Evolutionary conservation across 2,797 vertebrate genomes (phyloP).

Genomic region (Podarcis siculus): DNA sequence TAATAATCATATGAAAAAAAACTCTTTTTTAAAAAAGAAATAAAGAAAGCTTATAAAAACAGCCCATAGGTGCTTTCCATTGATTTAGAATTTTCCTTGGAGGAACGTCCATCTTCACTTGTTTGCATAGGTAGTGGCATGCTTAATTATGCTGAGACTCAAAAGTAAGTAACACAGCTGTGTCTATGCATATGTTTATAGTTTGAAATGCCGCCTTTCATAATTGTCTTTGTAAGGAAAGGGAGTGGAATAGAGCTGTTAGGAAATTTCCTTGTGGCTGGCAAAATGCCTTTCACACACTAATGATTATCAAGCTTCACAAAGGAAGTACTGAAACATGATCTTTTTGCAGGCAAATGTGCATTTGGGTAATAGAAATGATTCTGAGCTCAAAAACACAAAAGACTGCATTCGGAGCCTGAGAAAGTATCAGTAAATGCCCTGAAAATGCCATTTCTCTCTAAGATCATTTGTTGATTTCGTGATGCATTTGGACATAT

Average conservation of each 20-base stretch:
- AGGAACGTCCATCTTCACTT: slow-evolving; percentile 9
- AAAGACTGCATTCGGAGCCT: neutral
- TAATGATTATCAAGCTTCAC: slow-evolving; percentile 12
- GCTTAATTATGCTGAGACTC: slow-evolving; percentile 26
- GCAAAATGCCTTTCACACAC: slow-evolving; percentile 10
- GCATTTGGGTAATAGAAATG: neutral
- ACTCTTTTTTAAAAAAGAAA: neutral
- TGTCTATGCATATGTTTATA: slow-evolving; percentile 41
- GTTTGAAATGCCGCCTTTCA: slow-evolving; percentile 23
- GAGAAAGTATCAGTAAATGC: neutral
- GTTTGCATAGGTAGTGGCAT: slow-evolving; percentile 20
- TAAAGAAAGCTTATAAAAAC: neutral
- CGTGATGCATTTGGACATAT: neutral
- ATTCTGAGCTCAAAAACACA: neutral
- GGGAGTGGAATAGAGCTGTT: slow-evolving; percentile 1
- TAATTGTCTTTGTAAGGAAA: slow-evolving; percentile 35
- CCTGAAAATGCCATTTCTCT: neutral
- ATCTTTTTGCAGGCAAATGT: neutral
- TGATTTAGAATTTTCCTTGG: neutral
- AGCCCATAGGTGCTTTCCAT: neutral
- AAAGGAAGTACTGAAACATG: neutral
- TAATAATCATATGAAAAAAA: neutral
- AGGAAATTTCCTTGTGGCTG: neutral
- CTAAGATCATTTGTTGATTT: neutral
- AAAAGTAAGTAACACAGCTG: slow-evolving; percentile 41